These are phyloP conservation scores for Tragelaphus imberbis DNA, from an alignment of 2,113 vertebrate species.

Conservation along the genomic window DNA sequence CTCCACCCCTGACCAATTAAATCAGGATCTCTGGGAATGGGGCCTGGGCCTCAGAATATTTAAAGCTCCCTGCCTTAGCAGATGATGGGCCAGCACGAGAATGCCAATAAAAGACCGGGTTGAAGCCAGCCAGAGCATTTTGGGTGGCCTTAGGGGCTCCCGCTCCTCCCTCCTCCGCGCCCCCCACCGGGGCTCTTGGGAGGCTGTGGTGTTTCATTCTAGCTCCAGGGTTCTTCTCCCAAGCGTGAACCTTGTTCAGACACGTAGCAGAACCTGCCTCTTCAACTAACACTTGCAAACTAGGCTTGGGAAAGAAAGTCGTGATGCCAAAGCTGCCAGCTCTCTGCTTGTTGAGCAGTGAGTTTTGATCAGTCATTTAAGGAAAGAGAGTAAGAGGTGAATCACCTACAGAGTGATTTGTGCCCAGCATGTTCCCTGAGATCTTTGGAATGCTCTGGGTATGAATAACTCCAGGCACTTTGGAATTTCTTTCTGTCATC, in stretches of 20 bases:
- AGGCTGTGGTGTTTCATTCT: accelerated
- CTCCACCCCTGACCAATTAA: neutral
- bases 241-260: neutral
- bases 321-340: neutral
- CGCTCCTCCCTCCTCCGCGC: neutral
- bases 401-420: neutral
- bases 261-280: constrained; percentile 15
- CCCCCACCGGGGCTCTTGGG: neutral
- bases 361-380: neutral
- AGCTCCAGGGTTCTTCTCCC: neutral
- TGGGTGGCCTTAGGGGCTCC: neutral
- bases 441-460: neutral
- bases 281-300: neutral
- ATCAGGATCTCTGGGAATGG: neutral
- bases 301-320: neutral
- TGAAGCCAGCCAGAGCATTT: neutral
- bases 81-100: neutral
- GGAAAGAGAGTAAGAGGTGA: neutral
- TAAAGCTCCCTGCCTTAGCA: neutral
- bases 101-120: neutral
- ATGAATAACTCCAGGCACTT: neutral
- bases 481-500: neutral
- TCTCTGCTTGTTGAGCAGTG: neutral
- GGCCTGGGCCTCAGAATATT: neutral
- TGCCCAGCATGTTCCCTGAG: neutral